Base-by-base conservation (phyloP, 2,888 invertebrate species). In the Leptinotarsa peninsularis region DNA sequence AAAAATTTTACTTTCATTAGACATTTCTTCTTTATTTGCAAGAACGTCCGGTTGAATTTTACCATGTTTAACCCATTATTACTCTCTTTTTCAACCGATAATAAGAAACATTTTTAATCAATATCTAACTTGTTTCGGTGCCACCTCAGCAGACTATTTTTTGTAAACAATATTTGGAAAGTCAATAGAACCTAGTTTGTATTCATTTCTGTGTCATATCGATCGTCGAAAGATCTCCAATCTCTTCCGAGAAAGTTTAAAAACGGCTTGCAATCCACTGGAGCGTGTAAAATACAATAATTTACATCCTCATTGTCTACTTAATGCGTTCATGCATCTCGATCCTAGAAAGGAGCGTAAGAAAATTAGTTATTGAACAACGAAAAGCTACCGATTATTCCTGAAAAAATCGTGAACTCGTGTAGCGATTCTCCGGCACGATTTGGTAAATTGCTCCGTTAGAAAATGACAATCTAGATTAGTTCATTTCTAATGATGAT, bases 211-310 rank as follows among this genome's bases (percentile, higher is more conserved):
- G 43, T 63, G 43, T 63, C 63, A 33, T 63, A 63, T 33, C n/a
- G 63, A 63, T 60, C 17, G 27, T 15, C 60, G 5, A 60, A 23
- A 67, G 50, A 68, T 69, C 27, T 33, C 69, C 56, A 69, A 69
- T 69, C 69, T 69, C 69, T 54, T 63, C 43, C 69, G 69, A 56
- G 69, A 69, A 69, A 69, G 69, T 69, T 56, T 43, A 69, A 69
- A 69, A 56, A 56, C 69, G 13, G 33, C 15, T 69, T 43, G 58
- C 43, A 56, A 43, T 69, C 54, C 33, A 56, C 43, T 69, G n/a
- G 68, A 68, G 68, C 69, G 69, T 69, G 69, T 52, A 69, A 69
- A 33, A 54, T 15, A 69, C 69, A 33, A 56, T 69, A 52, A 56
- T 56, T 69, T 43, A 50, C 50, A 69, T 69, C 69, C 43, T 54